A percentile compares a stretch with the other conserved stretches of the same genome.
phyloP scores from a whole-genome alignment of 2,113 vertebrate genomes.

The Percina caprodes region DNA sequence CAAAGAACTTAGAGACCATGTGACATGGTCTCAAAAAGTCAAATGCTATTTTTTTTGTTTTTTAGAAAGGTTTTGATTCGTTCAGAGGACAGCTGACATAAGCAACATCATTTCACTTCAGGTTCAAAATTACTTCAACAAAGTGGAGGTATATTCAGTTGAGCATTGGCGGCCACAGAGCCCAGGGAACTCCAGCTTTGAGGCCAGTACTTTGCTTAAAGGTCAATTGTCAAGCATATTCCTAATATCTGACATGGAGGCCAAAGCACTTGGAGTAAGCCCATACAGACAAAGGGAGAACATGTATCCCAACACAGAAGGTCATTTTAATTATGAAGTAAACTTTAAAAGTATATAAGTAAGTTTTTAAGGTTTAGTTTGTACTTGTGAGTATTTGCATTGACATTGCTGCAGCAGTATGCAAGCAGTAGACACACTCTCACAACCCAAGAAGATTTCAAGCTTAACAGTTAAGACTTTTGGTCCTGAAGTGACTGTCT shows the following conservation, averaged over 20 bases:
- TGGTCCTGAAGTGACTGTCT: constrained; percentile 81
- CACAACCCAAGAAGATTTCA: constrained; percentile 66
- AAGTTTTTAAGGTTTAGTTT: constrained; percentile 32
- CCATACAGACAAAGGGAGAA: background rate
- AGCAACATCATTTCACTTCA: background rate
- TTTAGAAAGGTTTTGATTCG: background rate
- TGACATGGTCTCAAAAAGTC: background rate
- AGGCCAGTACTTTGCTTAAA: constrained; percentile 1
- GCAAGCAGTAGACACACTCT: constrained; percentile 31
- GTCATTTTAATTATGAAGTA: constrained; percentile 31
- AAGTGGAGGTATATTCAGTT: constrained; percentile 1
- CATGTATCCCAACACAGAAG: background rate
- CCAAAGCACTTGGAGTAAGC: background rate
- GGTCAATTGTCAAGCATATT: background rate
- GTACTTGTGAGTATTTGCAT: constrained; percentile 32
- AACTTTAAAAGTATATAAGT: constrained; percentile 43
- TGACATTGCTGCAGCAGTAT: constrained; percentile 17
- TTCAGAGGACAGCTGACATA: background rate
- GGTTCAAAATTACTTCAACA: background rate
- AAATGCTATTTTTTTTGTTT: background rate
- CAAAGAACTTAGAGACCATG: background rate
- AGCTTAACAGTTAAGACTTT: constrained; percentile 79
- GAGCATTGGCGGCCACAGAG: background rate
- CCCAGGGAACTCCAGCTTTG: background rate
- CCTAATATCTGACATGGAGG: background rate